Evolutionary conservation across 2,797 vertebrate species (phyloP), one percentile per base, ranked within the genome.

Genomic region (Sebastiscus albofasciatus): DNA sequence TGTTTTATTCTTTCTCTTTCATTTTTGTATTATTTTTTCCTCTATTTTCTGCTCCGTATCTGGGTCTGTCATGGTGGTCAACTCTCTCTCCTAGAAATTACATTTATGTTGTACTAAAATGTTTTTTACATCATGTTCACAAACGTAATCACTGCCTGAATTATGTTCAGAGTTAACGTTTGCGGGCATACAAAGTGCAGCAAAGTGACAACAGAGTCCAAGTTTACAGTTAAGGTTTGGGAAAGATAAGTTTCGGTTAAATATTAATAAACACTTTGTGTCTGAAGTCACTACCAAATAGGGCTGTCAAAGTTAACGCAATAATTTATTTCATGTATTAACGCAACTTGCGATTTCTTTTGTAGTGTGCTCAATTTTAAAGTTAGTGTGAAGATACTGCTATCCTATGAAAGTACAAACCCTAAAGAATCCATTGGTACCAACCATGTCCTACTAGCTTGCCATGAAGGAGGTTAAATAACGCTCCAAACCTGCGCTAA

Each of bases 271-370:
- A 16, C 14, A 46, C 39, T 46, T 46, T 46, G 36, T 39, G 36
- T 39, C 36, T 39, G 13, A 39, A 39, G 0, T 14, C 36, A 39
- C 2, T 39, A 0, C 5, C 36, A 39, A 39, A 39, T 6, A 39
- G 13, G 36, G 1, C 13, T 39, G 36, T 39, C 36, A 39, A 39
- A 39, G 36, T 39, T 39, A 14, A 39, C 36, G 11, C 13, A 13
- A 39, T 39, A 0, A 39, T 0, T 39, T 39, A 2, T 39, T 39
- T 39, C 0, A 0, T 0, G 5, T 13, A 39, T 39, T 39, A 14
- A 14, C 36, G 13, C 36, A 39, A 39, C 36, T 39, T 39, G 36
- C 0, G 0, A 36, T 39, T 39, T 6, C 1, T 0, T 42, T 42
- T 42, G 39, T 18, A 16, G 14, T 3, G 14, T 16, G 14, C 42